Base-by-base conservation (phyloP, 1,140 invertebrate species). In the Drosophila orena region DNA sequence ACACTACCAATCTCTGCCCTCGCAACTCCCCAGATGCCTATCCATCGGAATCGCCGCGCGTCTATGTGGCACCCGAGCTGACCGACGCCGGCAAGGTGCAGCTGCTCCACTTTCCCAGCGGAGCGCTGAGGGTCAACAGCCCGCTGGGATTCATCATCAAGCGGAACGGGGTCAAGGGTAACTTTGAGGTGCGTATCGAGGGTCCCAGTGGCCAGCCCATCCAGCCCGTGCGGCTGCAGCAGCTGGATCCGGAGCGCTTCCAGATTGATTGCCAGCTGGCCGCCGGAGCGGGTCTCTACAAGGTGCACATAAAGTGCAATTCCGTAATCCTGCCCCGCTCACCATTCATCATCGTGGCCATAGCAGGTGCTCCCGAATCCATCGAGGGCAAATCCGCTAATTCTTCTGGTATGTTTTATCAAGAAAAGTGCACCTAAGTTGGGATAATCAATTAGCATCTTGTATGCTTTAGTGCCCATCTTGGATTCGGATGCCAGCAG, bases 321-420 rank as follows among this genome's bases (percentile, higher is more conserved):
- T 96, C 96, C 5, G 96, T 97, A 53, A 96, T 97, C 91, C 97
- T 98, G 93, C 95, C 96, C 38, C 96, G 95, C 34, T 97, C 96
- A 62, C 97, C 97, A 0, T 97, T 96, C 92, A 94, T 96, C 44
- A 94, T 98, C 14, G 95, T 97, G 58, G 96, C 79, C 30, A 92
- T 92, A 27, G 74, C 76, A 6, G 97, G 97, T 5, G 95, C 96
- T 79, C 95, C 97, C 24, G 68, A 74, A 2, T 37, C 44, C 40
- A 43, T 34, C 1, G 65, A 70, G 14, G 43, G 46, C 3, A 72
- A 34, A 12, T 20, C 38, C 7, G 27, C 1, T 1, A 34, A 1
- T 24, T 38, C 42, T 20, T 15, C 56, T 40, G 54, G 73, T 86
- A 30, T 8, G 30, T 3, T 10, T 3, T 30, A 8, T 8, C 30